phyloP scores from a whole-genome alignment of 2,888 invertebrate genomes.

The Drosophila quasianomalipes region DNA sequence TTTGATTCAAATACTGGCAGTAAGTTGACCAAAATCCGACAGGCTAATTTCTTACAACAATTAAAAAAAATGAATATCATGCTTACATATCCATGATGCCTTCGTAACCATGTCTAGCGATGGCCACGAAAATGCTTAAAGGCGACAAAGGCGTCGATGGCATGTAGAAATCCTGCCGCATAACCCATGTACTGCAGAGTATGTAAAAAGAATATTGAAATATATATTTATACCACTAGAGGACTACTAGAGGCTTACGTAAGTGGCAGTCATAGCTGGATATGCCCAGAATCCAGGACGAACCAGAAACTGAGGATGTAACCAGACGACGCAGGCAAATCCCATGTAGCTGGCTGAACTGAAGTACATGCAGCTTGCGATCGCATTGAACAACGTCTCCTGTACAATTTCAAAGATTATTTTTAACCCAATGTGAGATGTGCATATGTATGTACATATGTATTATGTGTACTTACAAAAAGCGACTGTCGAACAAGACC shows the following conservation, averaged over 20 bases:
- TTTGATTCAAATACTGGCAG: background rate
- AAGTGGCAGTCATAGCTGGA: slow-evolving; percentile 95
- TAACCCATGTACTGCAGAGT: slow-evolving; percentile 91
- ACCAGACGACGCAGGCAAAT: slow-evolving; percentile 91
- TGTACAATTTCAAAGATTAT: slow-evolving; percentile 82
- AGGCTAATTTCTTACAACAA: background rate
- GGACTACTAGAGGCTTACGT: slow-evolving; percentile 88
- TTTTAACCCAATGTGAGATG: background rate
- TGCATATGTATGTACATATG: no score
- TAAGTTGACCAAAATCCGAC: background rate
- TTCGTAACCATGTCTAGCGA: slow-evolving; percentile 84
- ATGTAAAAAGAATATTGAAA: background rate
- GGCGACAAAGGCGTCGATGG: slow-evolving; percentile 91
- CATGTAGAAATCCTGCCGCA: slow-evolving; percentile 91
- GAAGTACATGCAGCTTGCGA: slow-evolving; percentile 92
- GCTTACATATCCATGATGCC: no score
- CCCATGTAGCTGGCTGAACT: slow-evolving; percentile 93
- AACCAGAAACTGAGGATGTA: slow-evolving; percentile 91
- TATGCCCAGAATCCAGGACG: slow-evolving; percentile 92
- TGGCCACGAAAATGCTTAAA: slow-evolving; percentile 89
- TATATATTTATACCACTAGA: background rate
- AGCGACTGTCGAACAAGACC: slow-evolving; percentile 91
- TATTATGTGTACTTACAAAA: slow-evolving; percentile 89
- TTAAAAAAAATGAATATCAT: background rate
- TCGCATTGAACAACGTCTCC: slow-evolving; percentile 92